Evolutionary conservation across 2,797 vertebrate species (phyloP).

Genomic region (Lemur catta): DNA sequence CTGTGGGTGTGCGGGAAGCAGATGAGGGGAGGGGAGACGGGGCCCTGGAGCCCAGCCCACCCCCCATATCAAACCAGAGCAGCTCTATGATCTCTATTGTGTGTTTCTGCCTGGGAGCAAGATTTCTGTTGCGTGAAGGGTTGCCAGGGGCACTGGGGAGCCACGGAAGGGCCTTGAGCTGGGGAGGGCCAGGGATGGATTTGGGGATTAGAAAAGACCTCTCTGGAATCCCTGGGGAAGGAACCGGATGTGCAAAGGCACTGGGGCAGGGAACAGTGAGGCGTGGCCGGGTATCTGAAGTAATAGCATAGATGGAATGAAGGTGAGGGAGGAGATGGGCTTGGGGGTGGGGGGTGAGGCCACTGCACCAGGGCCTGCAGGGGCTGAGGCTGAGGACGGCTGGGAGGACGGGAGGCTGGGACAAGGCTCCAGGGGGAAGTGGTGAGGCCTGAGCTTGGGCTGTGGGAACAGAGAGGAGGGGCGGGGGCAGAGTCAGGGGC

Average conservation of each 20-base stretch:
- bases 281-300: not conserved
- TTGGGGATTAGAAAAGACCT: not conserved
- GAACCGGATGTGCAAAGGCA: conserved; percentile 9
- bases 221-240: not conserved
- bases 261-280: not conserved
- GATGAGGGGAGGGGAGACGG: no score
- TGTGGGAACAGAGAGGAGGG: not conserved
- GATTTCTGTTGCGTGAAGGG: not conserved
- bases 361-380: not conserved
- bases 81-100: fast-evolving
- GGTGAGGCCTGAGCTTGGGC: not conserved
- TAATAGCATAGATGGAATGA: not conserved
- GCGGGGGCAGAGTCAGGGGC: not conserved
- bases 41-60: not conserved
- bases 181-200: not conserved
- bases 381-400: not conserved
- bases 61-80: not conserved
- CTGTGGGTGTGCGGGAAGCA: not conserved
- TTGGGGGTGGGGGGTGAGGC: not conserved
- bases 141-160: not conserved
- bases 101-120: not conserved
- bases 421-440: not conserved
- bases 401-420: not conserved
- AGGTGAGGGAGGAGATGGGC: not conserved
- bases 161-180: not conserved